Conservation (phyloP, 2,113 vertebrate species). For the Piprites chloris region DNA sequence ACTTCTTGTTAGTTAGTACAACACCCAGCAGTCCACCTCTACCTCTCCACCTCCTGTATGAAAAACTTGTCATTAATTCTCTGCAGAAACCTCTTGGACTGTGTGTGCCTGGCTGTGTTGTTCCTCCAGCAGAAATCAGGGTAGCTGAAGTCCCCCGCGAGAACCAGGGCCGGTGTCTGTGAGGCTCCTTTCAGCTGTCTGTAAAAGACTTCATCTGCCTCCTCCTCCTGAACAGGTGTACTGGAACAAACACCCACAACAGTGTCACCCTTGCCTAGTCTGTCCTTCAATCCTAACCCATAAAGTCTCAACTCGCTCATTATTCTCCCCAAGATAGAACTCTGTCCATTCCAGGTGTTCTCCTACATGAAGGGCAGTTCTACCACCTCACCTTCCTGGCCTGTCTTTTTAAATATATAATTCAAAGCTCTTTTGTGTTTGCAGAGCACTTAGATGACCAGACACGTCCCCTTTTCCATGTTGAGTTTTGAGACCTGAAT, state of each 20-base stretch:
- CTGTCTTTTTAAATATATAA: background rate
- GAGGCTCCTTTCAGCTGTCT: background rate
- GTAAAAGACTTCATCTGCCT: background rate
- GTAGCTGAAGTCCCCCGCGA: background rate
- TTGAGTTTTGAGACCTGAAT: background rate
- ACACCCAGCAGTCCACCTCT: background rate
- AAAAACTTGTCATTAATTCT: background rate
- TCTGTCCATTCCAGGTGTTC: accelerated
- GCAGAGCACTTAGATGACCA: background rate
- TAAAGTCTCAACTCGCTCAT: accelerated
- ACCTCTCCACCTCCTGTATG: background rate
- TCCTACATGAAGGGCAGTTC: background rate
- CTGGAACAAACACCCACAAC: background rate
- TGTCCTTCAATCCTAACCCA: background rate
- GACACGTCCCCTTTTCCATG: background rate
- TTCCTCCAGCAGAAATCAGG: background rate
- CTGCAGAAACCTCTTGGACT: background rate
- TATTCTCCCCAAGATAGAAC: background rate
- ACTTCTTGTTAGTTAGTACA: background rate
- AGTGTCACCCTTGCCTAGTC: background rate
- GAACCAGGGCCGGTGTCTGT: background rate
- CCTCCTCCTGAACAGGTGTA: background rate
- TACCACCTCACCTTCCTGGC: accelerated
- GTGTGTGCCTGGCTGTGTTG: background rate
- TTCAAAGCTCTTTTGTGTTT: background rate